Percentiles rank a stretch among this genome's conserved stretches.
These are phyloP conservation scores for Haliclystus octoradiatus DNA, from an alignment of 30 jellyfish, hydroid and myxozoan genomes.

Conservation along the genomic window DNA sequence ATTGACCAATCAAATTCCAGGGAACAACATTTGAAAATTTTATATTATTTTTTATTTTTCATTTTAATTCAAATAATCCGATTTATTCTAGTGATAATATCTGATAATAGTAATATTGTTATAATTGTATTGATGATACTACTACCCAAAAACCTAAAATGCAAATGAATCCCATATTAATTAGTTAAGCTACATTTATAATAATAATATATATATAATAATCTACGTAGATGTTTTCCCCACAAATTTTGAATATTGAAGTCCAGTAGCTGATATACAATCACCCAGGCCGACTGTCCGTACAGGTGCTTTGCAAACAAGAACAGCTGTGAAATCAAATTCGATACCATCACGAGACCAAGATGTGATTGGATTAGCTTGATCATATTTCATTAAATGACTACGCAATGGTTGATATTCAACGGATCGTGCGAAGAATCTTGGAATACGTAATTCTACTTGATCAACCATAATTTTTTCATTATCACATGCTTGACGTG, in stretches of 20 bases:
- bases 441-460: conserved; percentile 80
- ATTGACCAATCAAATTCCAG: too few species aligned
- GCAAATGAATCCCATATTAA: too few species aligned
- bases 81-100: too few species aligned
- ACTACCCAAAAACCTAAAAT: too few species aligned
- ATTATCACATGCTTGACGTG: conserved; percentile 78
- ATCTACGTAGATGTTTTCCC: neutral
- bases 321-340: conserved; percentile 69
- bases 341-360: conserved; percentile 57
- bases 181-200: neutral
- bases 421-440: conserved; percentile 79
- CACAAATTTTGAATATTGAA: conserved; percentile 53
- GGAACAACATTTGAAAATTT: too few species aligned
- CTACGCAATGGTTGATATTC: conserved; percentile 60
- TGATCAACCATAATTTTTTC: conserved; percentile 30
- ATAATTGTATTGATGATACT: too few species aligned
- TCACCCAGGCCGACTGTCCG: conserved; percentile 88
- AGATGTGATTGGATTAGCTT: conserved; percentile 73
- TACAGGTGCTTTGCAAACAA: conserved; percentile 73
- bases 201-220: neutral
- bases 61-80: too few species aligned
- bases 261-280: conserved; percentile 79
- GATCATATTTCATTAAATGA: conserved; percentile 65
- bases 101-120: too few species aligned
- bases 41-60: too few species aligned